Evolutionary conservation across 2,797 vertebrate species (phyloP).

Genomic region (Sarcoramphus papa): DNA sequence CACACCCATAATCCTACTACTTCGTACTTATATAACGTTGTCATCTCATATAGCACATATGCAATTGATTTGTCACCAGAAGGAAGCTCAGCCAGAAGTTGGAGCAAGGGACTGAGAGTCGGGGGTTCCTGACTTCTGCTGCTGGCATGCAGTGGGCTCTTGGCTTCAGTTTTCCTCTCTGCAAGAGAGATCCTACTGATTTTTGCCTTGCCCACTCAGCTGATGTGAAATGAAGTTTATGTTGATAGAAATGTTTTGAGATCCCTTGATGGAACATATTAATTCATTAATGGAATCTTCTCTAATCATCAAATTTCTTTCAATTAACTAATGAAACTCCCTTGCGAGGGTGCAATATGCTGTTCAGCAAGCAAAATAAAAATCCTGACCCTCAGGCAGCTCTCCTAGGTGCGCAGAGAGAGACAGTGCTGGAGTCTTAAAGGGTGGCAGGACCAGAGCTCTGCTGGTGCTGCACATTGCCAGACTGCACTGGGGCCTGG

Average conservation of each 20-base stretch:
- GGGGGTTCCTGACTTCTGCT: background rate
- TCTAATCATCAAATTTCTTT: background rate
- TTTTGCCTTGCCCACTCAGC: background rate
- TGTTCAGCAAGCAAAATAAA: background rate
- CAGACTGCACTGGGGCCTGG: background rate
- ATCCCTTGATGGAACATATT: background rate
- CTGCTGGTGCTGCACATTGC: background rate
- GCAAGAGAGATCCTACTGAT: background rate
- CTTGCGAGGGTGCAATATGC: background rate
- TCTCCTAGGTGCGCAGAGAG: background rate
- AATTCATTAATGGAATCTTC: constrained; percentile 4
- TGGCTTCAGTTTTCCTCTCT: background rate
- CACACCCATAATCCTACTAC: constrained; percentile 32
- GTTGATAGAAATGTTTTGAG: background rate
- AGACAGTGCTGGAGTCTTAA: background rate
- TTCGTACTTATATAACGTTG: background rate
- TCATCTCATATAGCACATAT: background rate
- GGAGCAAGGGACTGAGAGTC: background rate
- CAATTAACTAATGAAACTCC: background rate
- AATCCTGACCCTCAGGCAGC: background rate
- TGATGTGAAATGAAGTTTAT: background rate
- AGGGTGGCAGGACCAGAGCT: background rate
- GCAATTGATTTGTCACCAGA: background rate
- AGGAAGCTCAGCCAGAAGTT: background rate
- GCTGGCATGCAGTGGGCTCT: fast-evolving